Percentiles rank a stretch among this genome's conserved stretches.
These are phyloP conservation scores for Craniophora ligustri DNA, from an alignment of 2,888 invertebrate species.

Conservation along the genomic window DNA sequence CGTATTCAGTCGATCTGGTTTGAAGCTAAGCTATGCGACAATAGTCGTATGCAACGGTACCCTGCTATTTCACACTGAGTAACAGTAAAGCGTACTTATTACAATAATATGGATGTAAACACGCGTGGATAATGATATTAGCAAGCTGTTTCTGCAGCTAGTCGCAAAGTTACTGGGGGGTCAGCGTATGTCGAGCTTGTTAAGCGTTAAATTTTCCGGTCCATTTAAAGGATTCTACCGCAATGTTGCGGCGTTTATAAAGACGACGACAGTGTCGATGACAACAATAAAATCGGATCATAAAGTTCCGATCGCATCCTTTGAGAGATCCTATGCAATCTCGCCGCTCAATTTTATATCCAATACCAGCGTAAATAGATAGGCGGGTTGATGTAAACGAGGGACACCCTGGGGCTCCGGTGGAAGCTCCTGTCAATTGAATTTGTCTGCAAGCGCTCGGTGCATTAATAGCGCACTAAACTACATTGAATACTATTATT, in stretches of 20 bases:
- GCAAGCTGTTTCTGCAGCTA: slow-evolving; percentile 27
- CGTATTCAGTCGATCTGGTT: slow-evolving; percentile 80
- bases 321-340: slow-evolving; percentile 81
- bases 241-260: slow-evolving; percentile 68
- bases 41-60: slow-evolving; percentile 67
- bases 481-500: slow-evolving; percentile 81
- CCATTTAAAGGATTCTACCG: slow-evolving; percentile 59
- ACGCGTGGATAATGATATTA: slow-evolving; percentile 50
- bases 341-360: slow-evolving; percentile 83
- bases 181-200: slow-evolving; percentile 53
- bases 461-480: slow-evolving; percentile 84
- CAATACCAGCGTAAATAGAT: slow-evolving; percentile 82
- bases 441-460: slow-evolving; percentile 86
- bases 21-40: slow-evolving; percentile 76
- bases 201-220: slow-evolving; percentile 66
- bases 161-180: slow-evolving; percentile 29
- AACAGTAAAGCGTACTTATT: slow-evolving; percentile 45
- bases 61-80: slow-evolving; percentile 66
- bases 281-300: slow-evolving; percentile 81
- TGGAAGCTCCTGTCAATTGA: slow-evolving; percentile 85
- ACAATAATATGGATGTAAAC: slow-evolving; percentile 52
- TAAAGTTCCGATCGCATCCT: slow-evolving; percentile 80
- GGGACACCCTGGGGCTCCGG: slow-evolving; percentile 79
- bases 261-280: slow-evolving; percentile 74
- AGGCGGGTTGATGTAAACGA: slow-evolving; percentile 80